Evolutionary conservation across 2,797 vertebrate genomes (phyloP), one percentile per base, ranked within the genome.

Genomic region (Sphenodon punctatus): DNA sequence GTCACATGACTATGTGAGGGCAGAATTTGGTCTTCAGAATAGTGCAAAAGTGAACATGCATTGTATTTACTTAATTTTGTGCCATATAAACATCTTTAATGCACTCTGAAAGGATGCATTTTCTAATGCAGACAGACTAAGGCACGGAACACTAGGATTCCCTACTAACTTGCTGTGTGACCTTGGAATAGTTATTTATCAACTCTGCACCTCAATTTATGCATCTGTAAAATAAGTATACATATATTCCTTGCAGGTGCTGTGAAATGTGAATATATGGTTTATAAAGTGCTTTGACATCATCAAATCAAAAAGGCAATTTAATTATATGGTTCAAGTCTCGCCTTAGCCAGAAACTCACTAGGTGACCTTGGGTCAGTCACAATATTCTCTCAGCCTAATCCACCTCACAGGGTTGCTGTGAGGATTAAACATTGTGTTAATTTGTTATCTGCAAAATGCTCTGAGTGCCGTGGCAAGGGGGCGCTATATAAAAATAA

Each of bases 11-110:
- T 20, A 67, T 74, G 64, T 69, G 66, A 75, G 53, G 51, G 48
- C 25, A 51, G 34, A 58, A 58, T 80, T 82, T 72, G 30, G 63
- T n/a, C 68, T 25, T 23, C 46, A 45, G 23, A 58, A 13, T 30
- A 27, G 19, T 25, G 15, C n/a, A 19, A 66, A 82, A 85, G 81
- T 82, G 75, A 79, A 83, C 51, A 51, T 51, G n/a, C 25, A 51
- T 25, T n/a, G 12, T 27, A 51, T 45, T 20, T 43, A 45, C 51
- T 51, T 51, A 51, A 49, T 14, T 49, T n/a, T 49, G 23, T 32
- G n/a, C 32, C 69, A 34, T 60, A 69, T 80, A 0, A 1, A 68
- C 30, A 60, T 41, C 79, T 72, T 85, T 3, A 74, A 75, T 65
- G 51, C 56, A 3, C 36, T 38, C 56, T 71, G 27, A 22, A 67